A percentile compares a stretch with the other conserved stretches of the same genome.
Evolutionary conservation across 2,797 vertebrate species (phyloP).

Genomic region (Carcharodon carcharias): DNA sequence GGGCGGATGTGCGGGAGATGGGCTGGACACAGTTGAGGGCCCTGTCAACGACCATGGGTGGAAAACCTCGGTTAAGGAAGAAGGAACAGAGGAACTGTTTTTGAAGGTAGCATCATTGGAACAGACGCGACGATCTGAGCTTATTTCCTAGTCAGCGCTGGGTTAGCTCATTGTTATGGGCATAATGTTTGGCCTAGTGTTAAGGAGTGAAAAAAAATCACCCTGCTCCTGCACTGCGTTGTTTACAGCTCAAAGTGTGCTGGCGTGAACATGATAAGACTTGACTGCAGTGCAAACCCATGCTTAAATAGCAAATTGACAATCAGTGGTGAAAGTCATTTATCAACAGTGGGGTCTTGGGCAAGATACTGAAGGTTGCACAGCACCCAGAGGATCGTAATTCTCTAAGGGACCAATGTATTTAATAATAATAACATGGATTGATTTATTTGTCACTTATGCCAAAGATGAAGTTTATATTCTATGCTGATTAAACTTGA

Average conservation of each 20-base stretch:
- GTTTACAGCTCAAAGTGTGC: too few relatives aligned
- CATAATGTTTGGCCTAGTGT: neutral
- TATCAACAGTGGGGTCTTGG: neutral
- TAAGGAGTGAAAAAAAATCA: neutral
- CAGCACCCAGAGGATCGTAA: neutral
- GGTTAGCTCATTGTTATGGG: neutral
- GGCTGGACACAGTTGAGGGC: too few relatives aligned
- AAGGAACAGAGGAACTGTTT: too few relatives aligned
- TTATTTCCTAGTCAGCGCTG: neutral
- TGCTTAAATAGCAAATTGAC: neutral
- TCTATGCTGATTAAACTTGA: neutral
- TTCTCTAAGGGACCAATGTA: neutral
- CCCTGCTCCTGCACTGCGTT: too few relatives aligned
- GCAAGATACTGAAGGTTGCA: neutral
- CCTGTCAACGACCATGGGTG: too few relatives aligned
- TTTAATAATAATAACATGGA: neutral
- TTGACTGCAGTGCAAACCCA: too few relatives aligned
- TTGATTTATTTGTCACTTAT: neutral
- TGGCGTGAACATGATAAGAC: too few relatives aligned
- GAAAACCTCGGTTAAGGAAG: too few relatives aligned
- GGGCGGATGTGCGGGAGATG: too few relatives aligned
- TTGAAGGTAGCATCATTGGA: too few relatives aligned
- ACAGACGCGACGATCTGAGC: too few relatives aligned
- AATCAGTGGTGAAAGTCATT: neutral
- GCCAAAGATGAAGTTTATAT: neutral